phyloP scores from a whole-genome alignment of 2,797 vertebrate species.

The Anabacerthia variegaticeps region DNA sequence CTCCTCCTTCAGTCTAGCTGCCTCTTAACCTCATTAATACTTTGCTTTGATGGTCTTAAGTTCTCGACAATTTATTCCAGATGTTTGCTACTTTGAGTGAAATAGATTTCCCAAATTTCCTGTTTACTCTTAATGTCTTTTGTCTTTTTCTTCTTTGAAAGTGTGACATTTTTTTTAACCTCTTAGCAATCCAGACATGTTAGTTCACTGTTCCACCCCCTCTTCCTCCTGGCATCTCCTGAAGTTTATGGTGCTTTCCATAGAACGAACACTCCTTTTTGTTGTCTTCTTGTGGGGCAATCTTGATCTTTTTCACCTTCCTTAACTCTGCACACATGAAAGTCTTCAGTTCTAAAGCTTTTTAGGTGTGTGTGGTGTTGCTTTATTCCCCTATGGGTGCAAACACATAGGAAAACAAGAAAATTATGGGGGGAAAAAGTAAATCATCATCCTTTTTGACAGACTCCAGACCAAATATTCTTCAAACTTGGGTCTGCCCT shows the following conservation, averaged over 20 bases:
- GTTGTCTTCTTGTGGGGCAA: neutral
- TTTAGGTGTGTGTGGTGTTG: neutral
- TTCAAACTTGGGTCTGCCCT: neutral
- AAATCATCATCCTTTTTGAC: neutral
- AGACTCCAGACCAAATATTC: neutral
- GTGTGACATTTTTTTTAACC: slow-evolving; percentile 40
- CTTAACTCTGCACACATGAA: neutral
- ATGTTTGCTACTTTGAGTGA: slow-evolving; percentile 63
- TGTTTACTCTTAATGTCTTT: slow-evolving; percentile 60
- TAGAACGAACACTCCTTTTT: neutral
- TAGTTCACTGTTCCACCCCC: neutral
- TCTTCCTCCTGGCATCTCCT: neutral
- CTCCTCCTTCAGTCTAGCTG: slow-evolving; percentile 51
- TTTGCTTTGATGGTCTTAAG: slow-evolving; percentile 65
- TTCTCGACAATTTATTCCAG: slow-evolving; percentile 66
- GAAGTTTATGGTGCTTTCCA: neutral
- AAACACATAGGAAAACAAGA: neutral
- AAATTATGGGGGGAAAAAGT: neutral
- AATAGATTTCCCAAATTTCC: slow-evolving; percentile 65
- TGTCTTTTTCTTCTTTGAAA: slow-evolving; percentile 64
- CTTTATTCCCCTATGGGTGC: neutral
- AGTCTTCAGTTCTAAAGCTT: neutral
- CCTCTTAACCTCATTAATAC: slow-evolving; percentile 63
- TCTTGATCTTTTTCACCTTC: neutral
- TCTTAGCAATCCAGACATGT: neutral